These are phyloP conservation scores for Hydrophis major DNA, from an alignment of 2,797 vertebrate species.

Conservation along the genomic window DNA sequence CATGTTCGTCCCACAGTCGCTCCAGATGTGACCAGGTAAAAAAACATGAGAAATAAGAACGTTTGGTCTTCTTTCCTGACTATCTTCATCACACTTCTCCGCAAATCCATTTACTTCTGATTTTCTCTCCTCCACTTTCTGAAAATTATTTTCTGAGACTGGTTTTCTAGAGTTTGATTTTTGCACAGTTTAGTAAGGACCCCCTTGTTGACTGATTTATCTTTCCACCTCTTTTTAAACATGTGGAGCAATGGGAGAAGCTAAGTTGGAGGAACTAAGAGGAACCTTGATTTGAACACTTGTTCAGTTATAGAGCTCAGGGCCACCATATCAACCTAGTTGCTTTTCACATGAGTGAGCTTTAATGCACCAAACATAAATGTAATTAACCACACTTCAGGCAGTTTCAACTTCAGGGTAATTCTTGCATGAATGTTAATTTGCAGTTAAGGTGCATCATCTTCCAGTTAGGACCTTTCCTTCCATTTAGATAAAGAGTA, in stretches of 20 bases:
- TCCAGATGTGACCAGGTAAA: conserved; percentile 95
- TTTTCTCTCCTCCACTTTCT: background rate
- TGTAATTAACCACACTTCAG: background rate
- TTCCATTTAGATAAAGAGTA: background rate
- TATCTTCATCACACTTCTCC: background rate
- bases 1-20: conserved; percentile 87
- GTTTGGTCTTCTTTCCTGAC: background rate
- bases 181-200: no score
- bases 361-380: background rate
- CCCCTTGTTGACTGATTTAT: background rate
- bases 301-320: background rate
- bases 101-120: conserved; percentile 25
- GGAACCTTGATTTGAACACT: background rate
- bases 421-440: background rate
- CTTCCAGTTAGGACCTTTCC: background rate
- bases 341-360: background rate
- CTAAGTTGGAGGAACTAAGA: background rate
- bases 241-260: no score
- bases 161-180: background rate
- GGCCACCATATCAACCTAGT: background rate
- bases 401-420: background rate
- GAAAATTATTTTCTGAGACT: conserved; percentile 17
- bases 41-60: conserved; percentile 34
- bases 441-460: background rate
- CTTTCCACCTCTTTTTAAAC: background rate